phyloP scores from a whole-genome alignment of 2,888 invertebrate species.

The Zele albiditarsus region DNA sequence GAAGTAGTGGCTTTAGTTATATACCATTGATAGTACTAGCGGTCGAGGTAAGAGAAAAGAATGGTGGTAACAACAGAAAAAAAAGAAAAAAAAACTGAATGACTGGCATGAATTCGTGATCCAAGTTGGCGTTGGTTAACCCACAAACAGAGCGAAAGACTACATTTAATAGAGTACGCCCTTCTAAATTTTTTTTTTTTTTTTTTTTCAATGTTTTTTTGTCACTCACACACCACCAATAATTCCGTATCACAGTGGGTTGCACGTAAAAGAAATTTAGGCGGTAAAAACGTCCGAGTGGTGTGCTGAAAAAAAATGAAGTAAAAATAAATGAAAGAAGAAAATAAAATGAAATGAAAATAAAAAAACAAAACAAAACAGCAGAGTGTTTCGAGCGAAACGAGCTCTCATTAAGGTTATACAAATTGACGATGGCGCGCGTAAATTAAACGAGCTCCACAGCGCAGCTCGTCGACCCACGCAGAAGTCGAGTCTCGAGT shows the following conservation, averaged over 20 bases:
- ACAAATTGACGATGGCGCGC: slow-evolving; percentile 61
- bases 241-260: slow-evolving; percentile 41
- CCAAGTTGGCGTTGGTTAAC: background rate
- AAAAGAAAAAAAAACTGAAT: background rate
- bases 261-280: slow-evolving; percentile 28
- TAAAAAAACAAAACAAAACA: slow-evolving; percentile 10
- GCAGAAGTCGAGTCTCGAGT: slow-evolving; percentile 50
- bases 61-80: background rate
- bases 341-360: slow-evolving; percentile 29
- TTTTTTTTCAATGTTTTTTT: background rate
- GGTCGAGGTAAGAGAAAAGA: background rate
- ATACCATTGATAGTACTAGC: too few relatives aligned
- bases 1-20: too few relatives aligned
- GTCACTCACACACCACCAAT: slow-evolving; percentile 14
- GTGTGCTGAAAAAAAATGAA: slow-evolving; percentile 34
- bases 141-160: background rate
- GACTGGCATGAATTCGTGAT: background rate
- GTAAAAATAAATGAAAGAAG: slow-evolving; percentile 30
- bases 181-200: background rate
- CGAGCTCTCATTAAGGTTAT: slow-evolving; percentile 59
- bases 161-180: background rate
- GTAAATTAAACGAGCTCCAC: slow-evolving; percentile 60
- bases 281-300: background rate
- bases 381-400: slow-evolving; percentile 10
- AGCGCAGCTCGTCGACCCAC: slow-evolving; percentile 47